Base-by-base conservation (phyloP, 2,113 vertebrate species). In the Atrichornis clamosus region DNA sequence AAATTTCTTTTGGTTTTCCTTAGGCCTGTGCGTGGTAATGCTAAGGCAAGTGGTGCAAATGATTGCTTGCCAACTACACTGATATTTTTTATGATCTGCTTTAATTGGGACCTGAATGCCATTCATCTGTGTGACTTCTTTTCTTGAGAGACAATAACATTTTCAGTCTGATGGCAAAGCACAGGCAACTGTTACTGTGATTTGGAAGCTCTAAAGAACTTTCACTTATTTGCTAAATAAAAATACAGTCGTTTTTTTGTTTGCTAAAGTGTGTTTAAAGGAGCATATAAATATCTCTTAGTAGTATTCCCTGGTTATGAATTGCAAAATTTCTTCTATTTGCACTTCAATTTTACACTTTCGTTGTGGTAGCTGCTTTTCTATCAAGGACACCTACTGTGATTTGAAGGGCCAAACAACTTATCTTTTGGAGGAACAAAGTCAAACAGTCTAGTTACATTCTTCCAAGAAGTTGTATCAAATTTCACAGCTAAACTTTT, bases 321-420 rank as follows among this genome's bases (percentile, higher is more conserved):
- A 52, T 79, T 27, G 28, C 46, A 62, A 30, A 11, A 26, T 68
- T 59, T 77, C 24, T 78, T 53, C 18, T 63, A 4, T 56, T 69
- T 82, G 14, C 81, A 42, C 56, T 58, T 73, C 2, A 5, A 33
- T 58, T 87, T 86, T 58, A 30, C 9, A 4, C 18, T 64, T 72
- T 4, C 12, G 14, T 20, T 60, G 47, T 63, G 47, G 47, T 15
- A 4, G 8, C 52, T 89, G 39, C 42, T 46, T 55, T 89, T 55
- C 56, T 35, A 0, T 13, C 39, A 21, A 1, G 42, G 26, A 9
- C 15, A 35, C 4, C 10, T 60, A 7, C 13, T 84, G 33, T 70
- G 49, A 35, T 50, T 39, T 82, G 49, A 60, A 91, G 62, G 47
- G 17, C 62, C 30, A 13, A 53, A 41, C 28, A 30, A 32, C 13